phyloP scores from a whole-genome alignment of 2,888 invertebrate species.

The Acronicta leporina region DNA sequence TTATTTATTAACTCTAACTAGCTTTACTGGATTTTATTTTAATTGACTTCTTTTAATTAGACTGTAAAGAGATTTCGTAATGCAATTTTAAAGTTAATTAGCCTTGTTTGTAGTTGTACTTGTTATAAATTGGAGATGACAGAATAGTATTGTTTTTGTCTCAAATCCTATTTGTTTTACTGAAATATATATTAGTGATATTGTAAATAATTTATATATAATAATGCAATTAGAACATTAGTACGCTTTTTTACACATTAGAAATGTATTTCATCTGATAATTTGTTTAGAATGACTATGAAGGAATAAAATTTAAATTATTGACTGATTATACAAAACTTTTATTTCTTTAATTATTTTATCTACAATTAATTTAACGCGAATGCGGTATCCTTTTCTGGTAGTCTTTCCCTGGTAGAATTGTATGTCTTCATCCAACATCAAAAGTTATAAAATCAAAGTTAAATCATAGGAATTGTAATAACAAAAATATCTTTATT shows the following conservation, averaged over 20 bases:
- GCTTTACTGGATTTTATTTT: slow-evolving; percentile 47
- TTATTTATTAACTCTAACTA: slow-evolving; percentile 57
- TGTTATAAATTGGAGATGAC: slow-evolving; percentile 47
- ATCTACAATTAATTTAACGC: too few relatives aligned
- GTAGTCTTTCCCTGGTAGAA: too few relatives aligned
- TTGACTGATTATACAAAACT: slow-evolving; percentile 71
- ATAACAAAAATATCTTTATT: slow-evolving; percentile 79
- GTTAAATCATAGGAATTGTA: slow-evolving; percentile 29
- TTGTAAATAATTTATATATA: slow-evolving; percentile 70
- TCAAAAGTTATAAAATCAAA: too few relatives aligned
- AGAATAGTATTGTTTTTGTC: slow-evolving; percentile 50
- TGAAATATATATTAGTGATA: slow-evolving; percentile 60
- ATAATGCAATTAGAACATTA: slow-evolving; percentile 76
- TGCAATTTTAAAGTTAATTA: slow-evolving; percentile 43
- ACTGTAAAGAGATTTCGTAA: slow-evolving; percentile 42
- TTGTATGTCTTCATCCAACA: too few relatives aligned
- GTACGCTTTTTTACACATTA: slow-evolving; percentile 79
- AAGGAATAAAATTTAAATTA: slow-evolving; percentile 79
- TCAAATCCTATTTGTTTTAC: slow-evolving; percentile 59
- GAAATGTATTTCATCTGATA: slow-evolving; percentile 68
- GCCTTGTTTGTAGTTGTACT: slow-evolving; percentile 44
- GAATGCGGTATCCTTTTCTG: too few relatives aligned
- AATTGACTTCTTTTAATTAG: slow-evolving; percentile 33
- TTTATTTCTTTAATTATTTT: slow-evolving; percentile 37
- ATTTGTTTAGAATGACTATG: slow-evolving; percentile 73